Evolutionary conservation across 2,113 vertebrate genomes (phyloP), one percentile per base, ranked within the genome.

Genomic region (Pelobates fuscus): DNA sequence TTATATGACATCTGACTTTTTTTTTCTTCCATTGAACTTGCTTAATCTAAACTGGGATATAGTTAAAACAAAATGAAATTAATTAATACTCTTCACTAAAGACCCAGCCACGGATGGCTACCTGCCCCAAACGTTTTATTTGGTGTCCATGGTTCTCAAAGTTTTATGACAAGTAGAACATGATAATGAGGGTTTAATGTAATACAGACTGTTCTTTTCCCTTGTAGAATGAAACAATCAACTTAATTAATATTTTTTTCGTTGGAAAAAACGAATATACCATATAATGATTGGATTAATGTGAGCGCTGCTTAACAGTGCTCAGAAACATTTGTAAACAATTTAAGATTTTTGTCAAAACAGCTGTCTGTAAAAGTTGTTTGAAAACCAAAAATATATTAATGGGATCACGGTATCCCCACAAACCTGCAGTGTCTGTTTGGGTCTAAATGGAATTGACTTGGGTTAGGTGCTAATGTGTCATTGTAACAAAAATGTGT

Each of bases 41-140:
- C 32, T 71, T 71, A 24, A 30, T 63, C 17, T 30, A 60, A 61
- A 63, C 20, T 71, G 43, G 41, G 59, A 49, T 32, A 14, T 15
- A 52, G 43, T 52, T 71, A 21, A 71, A 71, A 71, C 69, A 49
- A 27, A 61, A 24, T 24, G 3, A 17, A 21, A 61, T 60, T 2
- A 17, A 52, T 49, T 32, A 49, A 15, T 62, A 25, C 30, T 41
- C 23, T 5, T 49, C 20, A 7, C 20, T 20, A 52, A 25, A 52
- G 27, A 61, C 25, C 57, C 59, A 29, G 57, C 58, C 17, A 30
- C 32, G n/a, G 69, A 46, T 43, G 23, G 52, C 30, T 58, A 10
- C 15, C 27, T 2, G 3, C 54, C 67, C 30, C 21, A 12, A 25
- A 18, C 12, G 5, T 70, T 71, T 61, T 61, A 49, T 49, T 71